Evolutionary conservation across 2,888 invertebrate species (phyloP).

Genomic region (Sarcophaga caerulescens): DNA sequence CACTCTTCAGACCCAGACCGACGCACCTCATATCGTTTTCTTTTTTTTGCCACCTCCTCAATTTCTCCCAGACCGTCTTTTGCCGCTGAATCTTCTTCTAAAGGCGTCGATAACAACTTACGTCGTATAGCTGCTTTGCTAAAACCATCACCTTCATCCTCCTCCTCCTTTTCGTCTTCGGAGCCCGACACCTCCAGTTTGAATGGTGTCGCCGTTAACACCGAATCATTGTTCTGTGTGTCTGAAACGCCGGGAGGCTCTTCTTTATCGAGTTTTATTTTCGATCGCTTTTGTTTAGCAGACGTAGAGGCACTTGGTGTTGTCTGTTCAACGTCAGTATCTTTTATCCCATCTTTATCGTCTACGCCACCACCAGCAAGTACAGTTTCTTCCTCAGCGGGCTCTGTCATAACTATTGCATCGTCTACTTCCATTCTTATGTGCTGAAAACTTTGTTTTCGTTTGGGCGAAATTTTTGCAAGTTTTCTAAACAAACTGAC

Average conservation of each 20-base stretch:
- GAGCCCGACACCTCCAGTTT: slow-evolving; percentile 68
- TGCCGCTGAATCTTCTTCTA: slow-evolving; percentile 38
- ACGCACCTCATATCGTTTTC: slow-evolving; percentile 67
- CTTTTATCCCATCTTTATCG: slow-evolving; percentile 12
- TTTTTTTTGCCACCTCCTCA: slow-evolving; percentile 61
- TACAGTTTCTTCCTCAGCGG: slow-evolving; percentile 59
- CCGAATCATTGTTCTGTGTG: slow-evolving; percentile 57
- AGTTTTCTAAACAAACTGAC: slow-evolving; percentile 51
- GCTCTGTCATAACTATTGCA: slow-evolving; percentile 66
- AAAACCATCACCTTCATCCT: slow-evolving; percentile 11
- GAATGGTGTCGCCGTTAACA: slow-evolving; percentile 60
- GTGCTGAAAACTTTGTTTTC: slow-evolving; percentile 74
- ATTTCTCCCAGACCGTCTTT: slow-evolving; percentile 56
- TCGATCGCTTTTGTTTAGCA: slow-evolving; percentile 61
- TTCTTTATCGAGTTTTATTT: slow-evolving; percentile 59
- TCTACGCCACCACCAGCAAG: slow-evolving; percentile 41
- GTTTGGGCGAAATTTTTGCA: slow-evolving; percentile 75
- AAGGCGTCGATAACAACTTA: slow-evolving; percentile 55
- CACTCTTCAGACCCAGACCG: slow-evolving; percentile 70
- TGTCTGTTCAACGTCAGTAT: slow-evolving; percentile 30
- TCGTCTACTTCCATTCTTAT: slow-evolving; percentile 76
- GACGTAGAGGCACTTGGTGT: slow-evolving; percentile 50
- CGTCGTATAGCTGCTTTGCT: slow-evolving; percentile 50
- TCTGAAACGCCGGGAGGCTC: slow-evolving; percentile 52
- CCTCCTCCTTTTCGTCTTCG: slow-evolving; percentile 59